Percentiles rank a stretch among this genome's conserved stretches.
These are phyloP conservation scores for Misgurnus anguillicaudatus DNA, from an alignment of 2,113 vertebrate genomes.

Conservation along the genomic window DNA sequence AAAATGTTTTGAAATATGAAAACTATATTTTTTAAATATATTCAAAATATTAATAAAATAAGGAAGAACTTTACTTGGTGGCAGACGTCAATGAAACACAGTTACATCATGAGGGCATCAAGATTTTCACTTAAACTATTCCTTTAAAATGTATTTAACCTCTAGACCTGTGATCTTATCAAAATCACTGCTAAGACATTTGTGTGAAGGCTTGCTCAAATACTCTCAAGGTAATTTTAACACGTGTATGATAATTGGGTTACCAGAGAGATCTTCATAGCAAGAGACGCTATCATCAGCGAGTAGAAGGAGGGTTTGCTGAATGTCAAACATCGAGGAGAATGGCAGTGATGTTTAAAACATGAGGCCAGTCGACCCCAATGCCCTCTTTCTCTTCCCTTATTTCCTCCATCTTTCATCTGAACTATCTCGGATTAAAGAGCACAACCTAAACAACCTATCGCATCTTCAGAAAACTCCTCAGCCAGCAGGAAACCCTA, in stretches of 20 bases:
- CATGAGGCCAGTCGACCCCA: constrained; percentile 34
- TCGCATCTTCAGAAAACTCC: background rate
- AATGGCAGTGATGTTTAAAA: constrained; percentile 55
- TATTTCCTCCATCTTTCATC: constrained; percentile 23
- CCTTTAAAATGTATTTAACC: background rate
- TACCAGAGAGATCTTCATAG: constrained; percentile 36
- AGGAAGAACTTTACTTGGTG: no score
- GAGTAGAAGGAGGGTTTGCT: constrained; percentile 46
- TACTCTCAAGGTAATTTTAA: background rate
- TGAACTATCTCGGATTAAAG: constrained; percentile 39
- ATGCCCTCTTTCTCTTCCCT: background rate
- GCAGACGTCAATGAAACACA: no score
- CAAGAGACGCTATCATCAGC: constrained; percentile 48
- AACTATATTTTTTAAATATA: no score
- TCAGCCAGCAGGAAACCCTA: background rate
- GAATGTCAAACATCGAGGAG: constrained; percentile 49
- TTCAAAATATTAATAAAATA: no score
- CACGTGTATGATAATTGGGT: constrained; percentile 46
- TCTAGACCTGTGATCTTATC: background rate
- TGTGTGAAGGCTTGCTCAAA: background rate
- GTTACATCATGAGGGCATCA: no score
- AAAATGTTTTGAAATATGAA: no score
- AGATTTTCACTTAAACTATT: no score
- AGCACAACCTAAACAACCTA: constrained; percentile 35
- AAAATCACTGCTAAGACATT: background rate